phyloP scores from a whole-genome alignment of 1,140 invertebrate species.

The Danaus plexippus region DNA sequence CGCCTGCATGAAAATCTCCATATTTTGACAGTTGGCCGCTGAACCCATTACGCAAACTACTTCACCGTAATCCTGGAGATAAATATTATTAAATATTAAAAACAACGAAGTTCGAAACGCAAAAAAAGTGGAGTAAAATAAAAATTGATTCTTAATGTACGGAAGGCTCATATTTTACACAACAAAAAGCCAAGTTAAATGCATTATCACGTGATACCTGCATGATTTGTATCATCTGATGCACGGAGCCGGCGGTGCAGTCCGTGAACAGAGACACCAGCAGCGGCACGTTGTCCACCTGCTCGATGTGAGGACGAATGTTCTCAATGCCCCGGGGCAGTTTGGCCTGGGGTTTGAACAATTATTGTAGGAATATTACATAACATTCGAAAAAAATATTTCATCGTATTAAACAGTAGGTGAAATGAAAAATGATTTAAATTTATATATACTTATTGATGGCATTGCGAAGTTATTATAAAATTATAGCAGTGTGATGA shows the following conservation, averaged over 20 bases:
- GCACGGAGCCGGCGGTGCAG: slow-evolving; percentile 89
- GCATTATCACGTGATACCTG: slow-evolving; percentile 66
- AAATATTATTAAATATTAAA: neutral
- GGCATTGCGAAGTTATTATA: no score
- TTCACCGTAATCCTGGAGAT: slow-evolving; percentile 85
- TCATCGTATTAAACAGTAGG: no score
- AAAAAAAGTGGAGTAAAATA: neutral
- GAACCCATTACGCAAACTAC: slow-evolving; percentile 93
- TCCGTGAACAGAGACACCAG: slow-evolving; percentile 97
- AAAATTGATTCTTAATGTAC: neutral
- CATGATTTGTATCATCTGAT: slow-evolving; percentile 95
- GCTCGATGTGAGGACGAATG: slow-evolving; percentile 94
- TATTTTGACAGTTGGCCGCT: slow-evolving; percentile 89
- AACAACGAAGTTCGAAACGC: neutral
- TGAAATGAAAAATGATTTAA: no score
- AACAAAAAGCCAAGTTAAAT: no score
- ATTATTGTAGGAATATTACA: no score
- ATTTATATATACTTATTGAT: no score
- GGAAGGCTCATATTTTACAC: no score
- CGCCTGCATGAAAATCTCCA: slow-evolving; percentile 93
- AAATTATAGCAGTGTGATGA: no score
- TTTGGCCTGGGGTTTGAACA: slow-evolving; percentile 79
- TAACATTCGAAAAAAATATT: no score
- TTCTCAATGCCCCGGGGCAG: slow-evolving; percentile 96
- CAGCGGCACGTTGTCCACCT: slow-evolving; percentile 97